A percentile compares a stretch with the other conserved stretches of the same genome.
These are phyloP conservation scores for Allobates femoralis DNA, from an alignment of 2,797 vertebrate genomes.

Conservation along the genomic window DNA sequence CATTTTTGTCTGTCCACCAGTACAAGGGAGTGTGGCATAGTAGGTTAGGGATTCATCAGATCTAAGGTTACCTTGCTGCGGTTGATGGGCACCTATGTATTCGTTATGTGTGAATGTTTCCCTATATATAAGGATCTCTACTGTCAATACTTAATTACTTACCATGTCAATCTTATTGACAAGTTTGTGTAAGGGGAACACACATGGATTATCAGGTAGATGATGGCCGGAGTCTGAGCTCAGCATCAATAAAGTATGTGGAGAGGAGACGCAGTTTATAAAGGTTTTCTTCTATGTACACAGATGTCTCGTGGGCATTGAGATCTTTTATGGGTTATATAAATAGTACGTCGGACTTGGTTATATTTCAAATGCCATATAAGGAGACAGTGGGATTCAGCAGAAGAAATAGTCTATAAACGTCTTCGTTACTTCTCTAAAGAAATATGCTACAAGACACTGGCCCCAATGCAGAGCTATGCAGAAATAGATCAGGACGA, in stretches of 20 bases:
- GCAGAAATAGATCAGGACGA: not conserved
- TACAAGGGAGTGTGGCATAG: no score
- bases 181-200: not conserved
- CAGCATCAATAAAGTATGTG: conserved; percentile 1
- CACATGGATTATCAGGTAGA: not conserved
- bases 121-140: not conserved
- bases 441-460: conserved; percentile 28
- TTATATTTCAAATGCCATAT: conserved; percentile 48
- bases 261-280: conserved; percentile 27
- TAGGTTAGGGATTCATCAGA: no score
- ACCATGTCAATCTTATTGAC: not conserved
- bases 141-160: not conserved
- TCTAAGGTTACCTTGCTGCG: no score
- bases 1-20: no score
- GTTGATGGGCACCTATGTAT: no score
- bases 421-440: conserved; percentile 25
- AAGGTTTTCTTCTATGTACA: conserved; percentile 29
- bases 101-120: no score
- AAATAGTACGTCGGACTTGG: conserved; percentile 46
- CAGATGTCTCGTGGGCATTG: conserved; percentile 35
- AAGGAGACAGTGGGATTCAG: conserved; percentile 34
- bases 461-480: not conserved
- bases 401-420: conserved; percentile 25
- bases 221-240: not conserved
- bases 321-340: conserved; percentile 37